phyloP scores from a whole-genome alignment of 2,113 vertebrate genomes.

The Trachemys scripta region DNA sequence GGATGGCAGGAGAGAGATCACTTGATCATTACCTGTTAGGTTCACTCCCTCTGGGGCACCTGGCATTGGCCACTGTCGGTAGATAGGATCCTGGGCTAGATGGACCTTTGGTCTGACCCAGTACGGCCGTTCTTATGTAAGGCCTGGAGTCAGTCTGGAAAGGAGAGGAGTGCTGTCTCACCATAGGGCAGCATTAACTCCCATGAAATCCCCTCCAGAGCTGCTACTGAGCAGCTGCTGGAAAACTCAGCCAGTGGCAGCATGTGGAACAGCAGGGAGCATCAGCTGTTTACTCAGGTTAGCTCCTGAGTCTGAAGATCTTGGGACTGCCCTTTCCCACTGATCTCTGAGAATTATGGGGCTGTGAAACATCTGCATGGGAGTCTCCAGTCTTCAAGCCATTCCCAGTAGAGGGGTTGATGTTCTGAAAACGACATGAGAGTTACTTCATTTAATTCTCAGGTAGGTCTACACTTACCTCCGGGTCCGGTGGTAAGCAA shows the following conservation, averaged over 20 bases:
- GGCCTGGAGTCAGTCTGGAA: fast-evolving
- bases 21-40: too few relatives aligned
- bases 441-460: not conserved
- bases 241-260: not conserved
- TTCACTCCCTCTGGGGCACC: too few relatives aligned
- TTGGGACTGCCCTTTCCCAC: not conserved
- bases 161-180: not conserved
- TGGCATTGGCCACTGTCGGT: too few relatives aligned
- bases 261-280: not conserved
- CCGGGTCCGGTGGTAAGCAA: too few relatives aligned
- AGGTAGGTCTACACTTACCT: too few relatives aligned
- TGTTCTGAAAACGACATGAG: not conserved
- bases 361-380: not conserved
- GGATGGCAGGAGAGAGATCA: too few relatives aligned
- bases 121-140: too few relatives aligned
- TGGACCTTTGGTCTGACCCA: too few relatives aligned
- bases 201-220: not conserved
- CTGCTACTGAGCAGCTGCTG: not conserved
- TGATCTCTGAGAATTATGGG: not conserved
- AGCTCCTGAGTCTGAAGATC: not conserved
- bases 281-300: not conserved
- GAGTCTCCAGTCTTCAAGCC: not conserved
- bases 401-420: fast-evolving
- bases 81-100: too few relatives aligned
- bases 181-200: fast-evolving